Evolutionary conservation across 2,113 vertebrate species (phyloP), one percentile per base, ranked within the genome.

Genomic region (Catharus fuscescens): DNA sequence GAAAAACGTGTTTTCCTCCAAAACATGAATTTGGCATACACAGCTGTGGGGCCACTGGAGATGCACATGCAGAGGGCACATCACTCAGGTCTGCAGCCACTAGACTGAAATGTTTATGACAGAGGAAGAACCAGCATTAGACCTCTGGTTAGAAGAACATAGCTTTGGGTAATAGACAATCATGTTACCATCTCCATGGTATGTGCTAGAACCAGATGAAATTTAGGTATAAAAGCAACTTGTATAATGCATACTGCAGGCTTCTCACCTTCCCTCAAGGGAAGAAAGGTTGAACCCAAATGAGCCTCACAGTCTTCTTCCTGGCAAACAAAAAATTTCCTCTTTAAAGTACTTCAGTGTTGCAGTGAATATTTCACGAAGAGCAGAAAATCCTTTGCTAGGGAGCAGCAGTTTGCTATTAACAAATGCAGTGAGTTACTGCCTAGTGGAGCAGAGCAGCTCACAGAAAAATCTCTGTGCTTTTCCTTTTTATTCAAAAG

Each of bases 21-120:
- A 59, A 60, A 31, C 5, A 26, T 0, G 0, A 42, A n/a, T 48
- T 20, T 72, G 65, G 9, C 44, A 44, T 5, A 9, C 6, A 31
- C 14, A 70, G 16, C 36, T 72, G 8, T 42, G 48, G 26, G 36
- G 20, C 44, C 8, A 21, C 26, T 53, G 36, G 31, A 47, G n/a
- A 38, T 62, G 24, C 14, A 32, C 14, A 10, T 18, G 18, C 42
- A 67, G 38, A 65, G 10, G 10, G 10, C 8, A 36, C 20, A 42
- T 31, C 3, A 1, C 8, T 12, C 2, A 2, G 18, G 7, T 66
- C 32, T 84, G 14, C 42, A 72, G 56, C 20, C 57, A 80, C 45
- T 18, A 34, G 34, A 23, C 44, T 10, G 29, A 65, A 56, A 38
- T 29, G 6, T 45, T 65, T 72, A 18, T n/a, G n/a, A 64, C 10